phyloP scores from a whole-genome alignment of 1,140 invertebrate genomes.

The Lepidurus packardi region DNA sequence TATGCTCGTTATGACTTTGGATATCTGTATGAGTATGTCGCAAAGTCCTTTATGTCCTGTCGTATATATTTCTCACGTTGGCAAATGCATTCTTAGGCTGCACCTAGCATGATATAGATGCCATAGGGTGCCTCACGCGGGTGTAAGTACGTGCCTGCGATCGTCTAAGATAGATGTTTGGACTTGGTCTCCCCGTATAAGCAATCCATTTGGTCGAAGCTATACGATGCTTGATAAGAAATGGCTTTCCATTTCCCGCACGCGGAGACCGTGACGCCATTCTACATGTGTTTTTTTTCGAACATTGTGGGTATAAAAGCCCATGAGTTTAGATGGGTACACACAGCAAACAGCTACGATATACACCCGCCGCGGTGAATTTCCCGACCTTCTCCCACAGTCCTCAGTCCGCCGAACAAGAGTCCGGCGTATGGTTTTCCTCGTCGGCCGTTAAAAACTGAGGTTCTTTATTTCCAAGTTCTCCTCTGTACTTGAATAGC shows the following conservation, averaged over 20 bases:
- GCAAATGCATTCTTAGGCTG: too few species aligned
- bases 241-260: constrained; percentile 21
- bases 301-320: constrained; percentile 1
- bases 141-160: too few species aligned
- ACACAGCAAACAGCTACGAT: too few species aligned
- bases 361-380: not conserved
- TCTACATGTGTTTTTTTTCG: constrained; percentile 6
- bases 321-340: not conserved
- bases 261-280: constrained; percentile 20
- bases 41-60: too few species aligned
- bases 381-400: not conserved
- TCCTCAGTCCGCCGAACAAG: not conserved
- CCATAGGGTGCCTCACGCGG: too few species aligned
- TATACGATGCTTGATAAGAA: constrained; percentile 11
- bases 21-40: too few species aligned
- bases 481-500: not conserved
- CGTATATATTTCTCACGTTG: too few species aligned
- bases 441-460: not conserved
- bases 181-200: not conserved
- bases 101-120: too few species aligned
- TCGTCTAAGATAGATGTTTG: too few species aligned
- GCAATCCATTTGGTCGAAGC: constrained; percentile 15
- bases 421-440: not conserved
- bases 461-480: not conserved
- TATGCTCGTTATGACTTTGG: too few species aligned